These are phyloP conservation scores for Ceratina calcarata DNA, from an alignment of 1,140 invertebrate genomes.

Conservation along the genomic window DNA sequence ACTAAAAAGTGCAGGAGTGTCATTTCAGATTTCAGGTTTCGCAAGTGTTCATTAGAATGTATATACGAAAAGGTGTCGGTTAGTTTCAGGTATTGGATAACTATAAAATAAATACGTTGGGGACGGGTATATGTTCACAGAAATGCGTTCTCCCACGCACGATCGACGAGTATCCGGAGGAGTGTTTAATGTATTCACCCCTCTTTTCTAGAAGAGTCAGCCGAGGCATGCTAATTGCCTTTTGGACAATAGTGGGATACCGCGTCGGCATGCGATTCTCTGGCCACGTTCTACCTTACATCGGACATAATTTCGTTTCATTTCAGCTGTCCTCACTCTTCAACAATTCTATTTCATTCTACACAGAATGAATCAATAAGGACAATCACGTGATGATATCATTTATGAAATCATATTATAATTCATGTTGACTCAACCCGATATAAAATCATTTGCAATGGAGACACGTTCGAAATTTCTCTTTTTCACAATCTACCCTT, in stretches of 20 bases:
- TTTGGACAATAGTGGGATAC: conserved; percentile 68
- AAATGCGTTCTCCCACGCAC: conserved; percentile 55
- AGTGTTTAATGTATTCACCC: conserved; percentile 69
- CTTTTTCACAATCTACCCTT: neutral
- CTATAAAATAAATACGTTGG: conserved; percentile 41
- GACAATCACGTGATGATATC: too few species aligned
- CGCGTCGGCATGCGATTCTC: conserved; percentile 57
- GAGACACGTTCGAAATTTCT: neutral
- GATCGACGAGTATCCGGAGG: conserved; percentile 57
- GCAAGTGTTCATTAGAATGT: too few species aligned
- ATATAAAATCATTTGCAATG: neutral
- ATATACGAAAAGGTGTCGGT: neutral
- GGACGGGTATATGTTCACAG: conserved; percentile 25
- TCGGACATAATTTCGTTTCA: conserved; percentile 57
- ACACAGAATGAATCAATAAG: too few species aligned
- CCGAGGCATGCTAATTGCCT: conserved; percentile 67
- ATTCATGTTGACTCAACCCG: too few species aligned
- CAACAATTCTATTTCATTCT: neutral
- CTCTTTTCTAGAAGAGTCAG: conserved; percentile 60
- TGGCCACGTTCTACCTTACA: conserved; percentile 48
- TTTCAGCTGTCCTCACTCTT: conserved; percentile 23
- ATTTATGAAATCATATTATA: too few species aligned
- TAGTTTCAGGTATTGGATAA: neutral
- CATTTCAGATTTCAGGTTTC: too few species aligned
- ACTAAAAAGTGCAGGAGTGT: too few species aligned